phyloP scores from a whole-genome alignment of 2,113 vertebrate species.

The Ammodytes dubius region DNA sequence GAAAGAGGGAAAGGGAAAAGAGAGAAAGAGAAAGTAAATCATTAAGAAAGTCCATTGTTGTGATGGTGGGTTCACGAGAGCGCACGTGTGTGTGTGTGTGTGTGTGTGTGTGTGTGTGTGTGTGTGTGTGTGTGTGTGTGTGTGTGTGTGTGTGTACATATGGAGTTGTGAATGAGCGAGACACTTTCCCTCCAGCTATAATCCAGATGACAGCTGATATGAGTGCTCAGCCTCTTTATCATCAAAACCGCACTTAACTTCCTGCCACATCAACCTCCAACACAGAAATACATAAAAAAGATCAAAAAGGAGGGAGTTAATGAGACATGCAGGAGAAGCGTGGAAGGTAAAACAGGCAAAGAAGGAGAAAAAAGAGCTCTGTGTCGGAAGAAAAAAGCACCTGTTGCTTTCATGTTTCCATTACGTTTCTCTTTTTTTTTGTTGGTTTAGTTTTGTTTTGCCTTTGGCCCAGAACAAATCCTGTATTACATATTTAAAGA shows the following conservation, averaged over 20 bases:
- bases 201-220: conserved; percentile 26
- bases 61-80: background rate
- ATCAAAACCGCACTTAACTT: conserved; percentile 34
- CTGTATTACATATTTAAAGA: background rate
- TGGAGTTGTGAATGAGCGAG: background rate
- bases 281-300: conserved; percentile 17
- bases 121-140: background rate
- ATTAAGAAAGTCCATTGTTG: conserved; percentile 26
- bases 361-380: conserved; percentile 2
- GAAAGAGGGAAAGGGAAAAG: conserved; percentile 17
- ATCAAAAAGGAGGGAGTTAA: conserved; percentile 17
- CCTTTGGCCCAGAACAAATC: background rate
- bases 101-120: background rate
- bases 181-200: conserved; percentile 1
- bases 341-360: conserved; percentile 21
- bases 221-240: background rate
- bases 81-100: background rate
- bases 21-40: conserved; percentile 55
- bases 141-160: background rate
- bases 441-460: background rate
- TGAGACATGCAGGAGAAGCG: background rate
- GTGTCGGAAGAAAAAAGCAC: conserved; percentile 24
- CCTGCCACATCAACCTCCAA: conserved; percentile 23
- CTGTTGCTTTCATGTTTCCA: conserved; percentile 40
- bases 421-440: background rate